Base-by-base conservation (phyloP, 2,113 vertebrate species). In the Amazona guildingii region DNA sequence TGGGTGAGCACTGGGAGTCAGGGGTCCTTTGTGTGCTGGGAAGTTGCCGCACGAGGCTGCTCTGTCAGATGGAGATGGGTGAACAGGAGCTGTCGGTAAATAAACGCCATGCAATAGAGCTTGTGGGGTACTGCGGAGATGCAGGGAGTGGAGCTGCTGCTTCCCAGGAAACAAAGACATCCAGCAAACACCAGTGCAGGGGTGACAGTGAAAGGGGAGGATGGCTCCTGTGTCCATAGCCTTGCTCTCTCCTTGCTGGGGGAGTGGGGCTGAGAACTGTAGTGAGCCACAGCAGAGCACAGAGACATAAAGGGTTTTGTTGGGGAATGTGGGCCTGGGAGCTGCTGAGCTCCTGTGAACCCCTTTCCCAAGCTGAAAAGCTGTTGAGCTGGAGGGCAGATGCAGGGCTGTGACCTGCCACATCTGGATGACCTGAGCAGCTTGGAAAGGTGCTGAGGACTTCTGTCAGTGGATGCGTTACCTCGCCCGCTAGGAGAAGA, bases 401-500 rank as follows among this genome's bases (percentile, higher is more conserved):
- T 35, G 57, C 57, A 15, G 70, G 13, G 31, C 2, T 19, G 9
- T 52, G 52, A 11, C 27, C 35, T 13, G 23, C 13, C 35, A 2
- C 28, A 2, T 48, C 25, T 1, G 15, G 33, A 13, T 2, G 39
- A 25, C n/a, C 18, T 1, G 7, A 4, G 16, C 20, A 2, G 52
- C 66, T 10, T 7, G 62, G 64, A 6, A 6, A 1, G 37, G n/a
- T 12, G 61, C 0, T 1, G 90, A 37, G 66, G 16, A 6, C 7
- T n/a, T 31, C 7, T 72, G 68, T 76, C 3, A 62, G 76, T 2
- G 62, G 51, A 13, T 46, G 63, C 72, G 61, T 95, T 63, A 48
- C 77, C 84, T n/a, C 61, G 5, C 62, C 18, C 4, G 2, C 21
- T 8, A 99, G 98, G 98, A 98, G 85, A 97, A 95, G 55, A 98